Evolutionary conservation across 2,888 invertebrate species (phyloP).

Genomic region (Ceriagrion tenellum): DNA sequence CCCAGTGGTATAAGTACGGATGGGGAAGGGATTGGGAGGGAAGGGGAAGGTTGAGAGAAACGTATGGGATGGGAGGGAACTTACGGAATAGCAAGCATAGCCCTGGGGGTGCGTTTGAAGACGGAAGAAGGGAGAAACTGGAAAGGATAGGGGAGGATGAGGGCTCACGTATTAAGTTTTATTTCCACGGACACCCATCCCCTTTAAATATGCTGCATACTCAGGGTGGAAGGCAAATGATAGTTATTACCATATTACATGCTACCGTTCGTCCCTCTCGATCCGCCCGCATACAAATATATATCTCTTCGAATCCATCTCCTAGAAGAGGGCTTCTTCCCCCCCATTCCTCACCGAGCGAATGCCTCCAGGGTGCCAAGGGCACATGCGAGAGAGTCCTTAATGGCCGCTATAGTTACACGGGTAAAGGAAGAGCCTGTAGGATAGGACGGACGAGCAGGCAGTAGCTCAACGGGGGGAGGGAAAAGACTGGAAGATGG

Average conservation of each 20-base stretch:
- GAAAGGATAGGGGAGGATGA: not conserved
- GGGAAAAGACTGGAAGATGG: not conserved
- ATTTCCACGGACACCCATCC: slow-evolving; percentile 55
- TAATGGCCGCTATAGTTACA: not conserved
- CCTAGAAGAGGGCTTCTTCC: not conserved
- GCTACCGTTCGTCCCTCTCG: slow-evolving; percentile 43
- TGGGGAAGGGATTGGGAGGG: not conserved
- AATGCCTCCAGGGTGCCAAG: slow-evolving; percentile 11
- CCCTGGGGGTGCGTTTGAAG: not conserved
- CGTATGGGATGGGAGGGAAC: not conserved
- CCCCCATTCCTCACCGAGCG: not conserved
- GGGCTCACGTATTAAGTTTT: not conserved
- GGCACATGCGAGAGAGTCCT: not conserved
- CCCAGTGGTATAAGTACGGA: not conserved
- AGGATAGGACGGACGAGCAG: not conserved
- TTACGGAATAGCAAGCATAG: not conserved
- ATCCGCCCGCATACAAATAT: not conserved
- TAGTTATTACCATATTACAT: slow-evolving; percentile 67
- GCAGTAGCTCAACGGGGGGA: not conserved
- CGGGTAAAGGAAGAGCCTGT: not conserved
- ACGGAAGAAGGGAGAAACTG: not conserved
- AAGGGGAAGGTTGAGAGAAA: too few species aligned
- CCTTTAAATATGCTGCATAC: slow-evolving; percentile 23
- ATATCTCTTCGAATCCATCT: slow-evolving; percentile 8
- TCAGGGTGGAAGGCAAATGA: slow-evolving; percentile 38